Conservation (phyloP, 2,797 vertebrate species). For the Crocodylus rhombifer region DNA sequence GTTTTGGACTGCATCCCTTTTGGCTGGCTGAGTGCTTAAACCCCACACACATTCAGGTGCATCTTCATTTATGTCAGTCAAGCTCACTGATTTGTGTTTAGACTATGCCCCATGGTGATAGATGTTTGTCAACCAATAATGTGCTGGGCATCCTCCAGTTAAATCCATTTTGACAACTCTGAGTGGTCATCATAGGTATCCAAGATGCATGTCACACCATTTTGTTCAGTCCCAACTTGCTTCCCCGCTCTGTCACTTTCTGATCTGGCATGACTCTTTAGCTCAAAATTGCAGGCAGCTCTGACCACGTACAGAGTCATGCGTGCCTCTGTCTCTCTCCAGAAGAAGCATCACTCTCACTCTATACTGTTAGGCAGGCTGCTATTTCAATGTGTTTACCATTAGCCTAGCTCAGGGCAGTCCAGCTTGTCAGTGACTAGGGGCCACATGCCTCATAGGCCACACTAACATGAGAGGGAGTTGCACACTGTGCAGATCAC, state of each 20-base stretch:
- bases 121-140: background rate
- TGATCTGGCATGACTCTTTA: background rate
- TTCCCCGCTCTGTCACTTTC: constrained; percentile 25
- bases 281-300: constrained; percentile 2
- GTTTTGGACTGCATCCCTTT: background rate
- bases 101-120: background rate
- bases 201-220: background rate
- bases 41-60: background rate
- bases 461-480: no score
- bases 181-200: background rate
- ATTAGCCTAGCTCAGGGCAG: background rate
- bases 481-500: no score
- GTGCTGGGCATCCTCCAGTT: background rate
- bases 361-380: background rate
- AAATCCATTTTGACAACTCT: background rate
- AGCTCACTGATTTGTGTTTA: background rate
- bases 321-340: background rate
- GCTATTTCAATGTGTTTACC: background rate
- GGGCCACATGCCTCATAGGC: no score
- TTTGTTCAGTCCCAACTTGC: background rate
- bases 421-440: no score
- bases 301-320: constrained; percentile 7
- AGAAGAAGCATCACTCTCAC: background rate
- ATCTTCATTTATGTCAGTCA: background rate
- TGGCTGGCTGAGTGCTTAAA: background rate